phyloP scores from a whole-genome alignment of 2,113 vertebrate species.

The Balaenoptera acutorostrata region DNA sequence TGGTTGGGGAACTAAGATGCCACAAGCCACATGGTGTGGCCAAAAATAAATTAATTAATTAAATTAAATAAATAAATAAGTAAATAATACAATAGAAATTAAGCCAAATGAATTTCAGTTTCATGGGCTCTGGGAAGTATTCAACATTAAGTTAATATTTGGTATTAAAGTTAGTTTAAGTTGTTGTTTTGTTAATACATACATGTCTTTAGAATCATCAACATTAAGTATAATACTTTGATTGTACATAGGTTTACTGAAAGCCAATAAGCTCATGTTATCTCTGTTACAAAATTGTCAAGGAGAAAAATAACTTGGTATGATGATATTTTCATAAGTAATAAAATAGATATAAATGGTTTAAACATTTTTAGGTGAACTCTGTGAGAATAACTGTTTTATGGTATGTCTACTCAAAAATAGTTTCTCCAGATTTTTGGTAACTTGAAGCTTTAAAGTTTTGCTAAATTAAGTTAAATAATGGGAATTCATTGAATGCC shows the following conservation, averaged over 20 bases:
- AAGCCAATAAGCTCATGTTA: neutral
- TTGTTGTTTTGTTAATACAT: neutral
- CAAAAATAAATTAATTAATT: neutral
- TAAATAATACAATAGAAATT: neutral
- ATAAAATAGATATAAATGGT: neutral
- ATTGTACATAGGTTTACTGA: neutral
- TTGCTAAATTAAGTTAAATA: neutral
- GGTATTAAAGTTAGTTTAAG: neutral
- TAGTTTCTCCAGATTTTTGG: neutral
- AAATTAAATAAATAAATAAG: too few species aligned
- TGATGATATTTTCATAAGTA: neutral
- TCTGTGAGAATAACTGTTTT: neutral
- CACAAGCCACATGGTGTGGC: neutral
- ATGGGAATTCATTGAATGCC: neutral
- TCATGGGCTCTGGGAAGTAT: neutral
- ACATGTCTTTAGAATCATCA: neutral
- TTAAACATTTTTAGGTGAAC: neutral
- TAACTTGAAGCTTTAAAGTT: neutral
- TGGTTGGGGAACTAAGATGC: neutral
- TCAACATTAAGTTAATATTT: neutral
- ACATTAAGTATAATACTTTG: neutral
- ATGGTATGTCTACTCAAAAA: neutral
- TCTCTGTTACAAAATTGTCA: neutral
- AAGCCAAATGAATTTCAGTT: neutral
- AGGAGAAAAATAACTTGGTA: neutral